Evolutionary conservation across 2,113 vertebrate species (phyloP), one percentile per base, ranked within the genome.

Genomic region (Albula goreensis): DNA sequence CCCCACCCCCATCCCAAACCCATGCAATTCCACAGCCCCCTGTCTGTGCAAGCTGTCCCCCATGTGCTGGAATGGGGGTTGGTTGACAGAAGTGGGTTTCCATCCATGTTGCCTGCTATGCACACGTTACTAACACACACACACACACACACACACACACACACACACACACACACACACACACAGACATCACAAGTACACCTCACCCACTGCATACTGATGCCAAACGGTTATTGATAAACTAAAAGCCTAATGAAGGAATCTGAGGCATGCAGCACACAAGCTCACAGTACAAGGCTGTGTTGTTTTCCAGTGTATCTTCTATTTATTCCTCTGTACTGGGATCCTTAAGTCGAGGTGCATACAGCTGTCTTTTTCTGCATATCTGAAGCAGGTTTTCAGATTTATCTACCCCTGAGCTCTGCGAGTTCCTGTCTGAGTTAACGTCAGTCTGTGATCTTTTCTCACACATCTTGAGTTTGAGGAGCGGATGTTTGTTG

Each of bases 1-100:
- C 88, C 87, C 86, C 89, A 90, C 88, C 87, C 87, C 15, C 12
- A 74, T 19, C 66, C 66, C 50, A 31, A 51, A 52, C 8, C 12
- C 53, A 7, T 56, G 7, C 31, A 41, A 56, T 12, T 12, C 53
- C 66, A 12, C 66, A 70, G 22, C 31, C 66, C 66, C 22, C 66
- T 70, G 66, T 22, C 15, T 22, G 66, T 17, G 66, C 31, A 41
- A 41, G 31, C 31, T 41, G 31, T 41, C 31, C 31, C 31, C 31
- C 31, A 41, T 41, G 60, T 63, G 22, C 17, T 63, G 7, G 5
- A 3, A 60, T 15, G 11, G 57, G 57, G 57, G 57, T 10, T 3
- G 11, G 57, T 10, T 60, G 11, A 13, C n/a, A 3, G 53, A 60
- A 19, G 31, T 48, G 60, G 17, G 56, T 17, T 83, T 83, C 60